phyloP scores from a whole-genome alignment of 2,888 invertebrate species.

The Caenorhabditis wallacei region DNA sequence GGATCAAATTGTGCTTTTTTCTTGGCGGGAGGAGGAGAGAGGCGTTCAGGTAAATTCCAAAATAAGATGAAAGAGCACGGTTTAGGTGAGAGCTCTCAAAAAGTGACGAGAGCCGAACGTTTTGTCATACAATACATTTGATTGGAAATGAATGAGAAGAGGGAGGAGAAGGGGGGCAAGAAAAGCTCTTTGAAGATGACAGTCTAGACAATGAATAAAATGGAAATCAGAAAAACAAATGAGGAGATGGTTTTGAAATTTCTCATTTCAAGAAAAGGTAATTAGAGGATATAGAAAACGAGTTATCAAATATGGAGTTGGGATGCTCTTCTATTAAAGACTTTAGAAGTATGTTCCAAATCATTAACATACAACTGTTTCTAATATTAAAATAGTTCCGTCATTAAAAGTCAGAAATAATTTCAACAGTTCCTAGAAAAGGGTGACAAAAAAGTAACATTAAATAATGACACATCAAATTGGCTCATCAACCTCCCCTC shows the following conservation, averaged over 20 bases:
- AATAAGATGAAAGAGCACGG: conserved; percentile 35
- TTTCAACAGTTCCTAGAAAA: conserved; percentile 24
- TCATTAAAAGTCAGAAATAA: background rate
- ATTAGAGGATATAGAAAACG: no score
- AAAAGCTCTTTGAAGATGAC: conserved; percentile 19
- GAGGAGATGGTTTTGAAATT: no score
- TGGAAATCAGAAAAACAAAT: background rate
- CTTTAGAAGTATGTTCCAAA: no score
- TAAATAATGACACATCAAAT: conserved; percentile 33
- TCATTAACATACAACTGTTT: no score
- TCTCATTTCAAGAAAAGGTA: no score
- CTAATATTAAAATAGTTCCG: no score
- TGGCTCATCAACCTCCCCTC: conserved; percentile 3
- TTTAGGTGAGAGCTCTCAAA: conserved; percentile 30
- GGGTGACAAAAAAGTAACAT: conserved; percentile 23
- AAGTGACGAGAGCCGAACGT: conserved; percentile 44
- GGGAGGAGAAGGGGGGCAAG: background rate
- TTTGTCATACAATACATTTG: conserved; percentile 36
- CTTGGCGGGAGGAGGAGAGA: no score
- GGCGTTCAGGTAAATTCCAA: conserved; percentile 14
- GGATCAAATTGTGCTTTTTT: conserved; percentile 13
- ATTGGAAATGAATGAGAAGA: background rate
- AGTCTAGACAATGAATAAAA: conserved; percentile 26
- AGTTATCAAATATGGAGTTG: no score
- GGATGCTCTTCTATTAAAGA: no score